A percentile compares a stretch with the other conserved stretches of the same genome.
Evolutionary conservation across 2,888 invertebrate species (phyloP).

Genomic region (Amiota mariae): DNA sequence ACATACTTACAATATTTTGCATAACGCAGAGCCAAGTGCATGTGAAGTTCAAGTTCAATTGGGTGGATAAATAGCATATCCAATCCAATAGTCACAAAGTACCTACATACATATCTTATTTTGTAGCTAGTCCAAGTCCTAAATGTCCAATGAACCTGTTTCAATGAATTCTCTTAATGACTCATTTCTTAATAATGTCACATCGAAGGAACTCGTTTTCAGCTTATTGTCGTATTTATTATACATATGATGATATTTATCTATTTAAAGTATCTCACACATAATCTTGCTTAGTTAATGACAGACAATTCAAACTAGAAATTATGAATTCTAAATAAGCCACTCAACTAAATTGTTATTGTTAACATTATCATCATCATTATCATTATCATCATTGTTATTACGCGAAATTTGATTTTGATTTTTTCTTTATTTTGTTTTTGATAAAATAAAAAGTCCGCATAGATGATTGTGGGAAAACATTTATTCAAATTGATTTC

Average conservation of each 20-base stretch:
- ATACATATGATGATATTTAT: background rate
- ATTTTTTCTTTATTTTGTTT: slow-evolving; percentile 1
- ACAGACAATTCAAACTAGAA: slow-evolving; percentile 53
- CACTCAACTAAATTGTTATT: slow-evolving; percentile 34
- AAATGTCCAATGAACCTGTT: no score
- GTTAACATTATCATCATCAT: background rate
- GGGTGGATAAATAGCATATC: background rate
- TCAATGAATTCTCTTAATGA: no score
- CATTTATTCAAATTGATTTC: slow-evolving; percentile 58
- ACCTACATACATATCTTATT: no score
- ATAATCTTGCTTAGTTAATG: background rate
- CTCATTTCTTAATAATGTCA: no score
- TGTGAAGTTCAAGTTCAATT: slow-evolving; percentile 46
- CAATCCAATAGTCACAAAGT: no score
- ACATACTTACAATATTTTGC: slow-evolving; percentile 52
- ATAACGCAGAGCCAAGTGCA: slow-evolving; percentile 40
- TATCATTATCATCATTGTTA: slow-evolving; percentile 16
- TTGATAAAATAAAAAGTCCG: background rate
- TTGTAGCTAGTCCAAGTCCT: background rate
- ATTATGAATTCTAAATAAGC: slow-evolving; percentile 60
- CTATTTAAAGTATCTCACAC: slow-evolving; percentile 6
- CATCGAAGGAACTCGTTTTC: no score
- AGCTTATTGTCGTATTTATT: no score
- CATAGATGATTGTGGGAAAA: slow-evolving; percentile 55
- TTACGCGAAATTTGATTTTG: slow-evolving; percentile 54